Percentiles rank a stretch among this genome's conserved stretches.
Conservation (phyloP, 2,797 vertebrate species). For the Sphaeramia orbicularis region DNA sequence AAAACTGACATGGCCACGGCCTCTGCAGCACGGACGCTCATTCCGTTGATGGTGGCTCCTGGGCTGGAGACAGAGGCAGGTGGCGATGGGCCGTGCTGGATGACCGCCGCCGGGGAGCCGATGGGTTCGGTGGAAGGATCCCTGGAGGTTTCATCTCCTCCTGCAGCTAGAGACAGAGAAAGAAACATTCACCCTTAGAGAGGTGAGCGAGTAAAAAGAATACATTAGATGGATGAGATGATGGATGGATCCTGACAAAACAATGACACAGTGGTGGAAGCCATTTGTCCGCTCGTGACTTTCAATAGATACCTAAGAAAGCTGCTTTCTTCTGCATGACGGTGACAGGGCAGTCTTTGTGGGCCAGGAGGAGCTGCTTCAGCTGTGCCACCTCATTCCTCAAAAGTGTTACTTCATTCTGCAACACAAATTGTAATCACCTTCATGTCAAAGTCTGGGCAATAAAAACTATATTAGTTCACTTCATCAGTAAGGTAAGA, state of each 20-base stretch:
- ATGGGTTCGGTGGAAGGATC: conserved; percentile 86
- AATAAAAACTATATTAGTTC: too few relatives aligned
- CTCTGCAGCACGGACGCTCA: conserved; percentile 92
- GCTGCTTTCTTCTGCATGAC: conserved; percentile 95
- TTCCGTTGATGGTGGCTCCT: conserved; percentile 89
- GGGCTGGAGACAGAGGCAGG: conserved; percentile 73
- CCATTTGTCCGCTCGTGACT: conserved; percentile 2
- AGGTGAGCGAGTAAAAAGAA: conserved; percentile 79
- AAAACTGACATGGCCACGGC: conserved; percentile 94
- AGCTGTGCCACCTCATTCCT: conserved; percentile 95
- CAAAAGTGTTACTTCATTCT: conserved; percentile 94
- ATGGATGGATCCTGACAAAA: conserved; percentile 56
- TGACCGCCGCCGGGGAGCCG: conserved; percentile 90
- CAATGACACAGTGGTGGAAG: conserved; percentile 7
- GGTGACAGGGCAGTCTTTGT: conserved; percentile 98
- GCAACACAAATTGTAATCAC: conserved; percentile 38
- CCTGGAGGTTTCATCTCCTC: conserved; percentile 88
- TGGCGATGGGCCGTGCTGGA: conserved; percentile 88
- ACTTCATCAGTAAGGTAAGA: too few relatives aligned
- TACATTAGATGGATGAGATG: conserved; percentile 78
- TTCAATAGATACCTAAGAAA: conserved; percentile 88
- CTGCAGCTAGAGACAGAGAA: conserved; percentile 82
- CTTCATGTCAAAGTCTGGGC: background rate
- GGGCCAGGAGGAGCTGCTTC: conserved; percentile 95
- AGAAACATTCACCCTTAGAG: conserved; percentile 84